Percentiles rank a stretch among this genome's conserved stretches.
Conservation (phyloP, 2,888 invertebrate genomes). For the Leucophora obtusa region DNA sequence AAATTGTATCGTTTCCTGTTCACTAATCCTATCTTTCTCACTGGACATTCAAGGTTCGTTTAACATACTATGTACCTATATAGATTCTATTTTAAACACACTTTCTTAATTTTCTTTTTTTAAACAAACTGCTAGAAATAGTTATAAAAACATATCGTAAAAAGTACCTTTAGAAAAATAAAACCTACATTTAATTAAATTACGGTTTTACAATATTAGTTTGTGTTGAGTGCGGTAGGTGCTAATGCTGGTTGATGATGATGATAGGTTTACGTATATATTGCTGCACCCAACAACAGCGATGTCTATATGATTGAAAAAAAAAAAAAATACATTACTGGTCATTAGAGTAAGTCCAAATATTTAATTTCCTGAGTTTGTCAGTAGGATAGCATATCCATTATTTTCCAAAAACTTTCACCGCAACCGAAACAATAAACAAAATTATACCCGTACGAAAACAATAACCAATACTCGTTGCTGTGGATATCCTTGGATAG, state of each 20-base stretch:
- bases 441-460: no score
- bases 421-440: no score
- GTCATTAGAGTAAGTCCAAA: no score
- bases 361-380: no score
- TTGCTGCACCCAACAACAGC: constrained; percentile 10
- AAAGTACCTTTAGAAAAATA: constrained; percentile 19
- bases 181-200: constrained; percentile 62
- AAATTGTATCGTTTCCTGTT: no score
- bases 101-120: constrained; percentile 23
- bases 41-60: no score
- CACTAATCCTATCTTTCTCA: no score
- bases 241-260: constrained; percentile 3
- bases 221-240: constrained; percentile 44
- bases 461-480: no score
- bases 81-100: constrained; percentile 34
- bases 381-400: no score
- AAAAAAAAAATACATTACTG: no score
- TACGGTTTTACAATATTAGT: constrained; percentile 54
- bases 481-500: no score
- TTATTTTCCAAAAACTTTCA: no score
- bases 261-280: constrained; percentile 10
- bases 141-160: constrained; percentile 15
- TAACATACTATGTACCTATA: background rate
- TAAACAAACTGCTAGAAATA: background rate
- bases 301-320: background rate